Evolutionary conservation across 2,113 vertebrate species (phyloP), one percentile per base, ranked within the genome.

Genomic region (Calyptomena viridis): DNA sequence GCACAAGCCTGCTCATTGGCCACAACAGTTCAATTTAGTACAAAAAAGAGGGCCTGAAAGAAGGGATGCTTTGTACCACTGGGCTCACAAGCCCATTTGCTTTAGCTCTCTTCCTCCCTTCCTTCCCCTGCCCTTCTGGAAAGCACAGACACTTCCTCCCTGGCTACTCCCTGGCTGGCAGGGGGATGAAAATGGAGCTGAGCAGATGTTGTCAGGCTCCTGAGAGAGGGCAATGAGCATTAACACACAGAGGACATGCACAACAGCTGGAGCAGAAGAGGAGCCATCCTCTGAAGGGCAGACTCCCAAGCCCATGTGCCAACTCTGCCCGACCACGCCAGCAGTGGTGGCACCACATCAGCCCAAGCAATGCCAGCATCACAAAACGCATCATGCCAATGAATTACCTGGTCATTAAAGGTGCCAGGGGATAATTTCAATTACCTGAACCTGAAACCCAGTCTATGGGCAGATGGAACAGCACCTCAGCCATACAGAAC

Each of bases 231-330:
- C 27, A 44, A 85, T 22, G 37, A 75, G 27, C 82, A 30, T 22
- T 16, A 66, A 58, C 19, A 28, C 12, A n/a, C 9, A n/a, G 5
- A 33, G 50, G 19, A 42, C 2, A 10, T 5, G 37, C n/a, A 35
- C 10, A 60, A 53, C 8, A 64, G 24, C 12, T 27, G 58, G 64
- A 67, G 67, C 77, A 72, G 79, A 59, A 53, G 28, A 76, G 56
- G 12, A 80, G 47, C 25, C 75, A 0, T 0, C 0, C 5, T 21
- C 46, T 19, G 42, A 62, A 77, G 20, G 39, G 47, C 76, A 86
- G 67, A 62, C 37, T 83, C 50, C 60, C 0, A 4, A 80, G 25
- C 47, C 27, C 0, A 0, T 18, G 27, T 1, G 0, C 42, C 35
- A 84, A 80, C 72, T 85, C 30, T 40, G n/a, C 59, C 74, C 63